Base-by-base conservation (phyloP, 2,888 invertebrate genomes). In the Stenolophus ochropezus region DNA sequence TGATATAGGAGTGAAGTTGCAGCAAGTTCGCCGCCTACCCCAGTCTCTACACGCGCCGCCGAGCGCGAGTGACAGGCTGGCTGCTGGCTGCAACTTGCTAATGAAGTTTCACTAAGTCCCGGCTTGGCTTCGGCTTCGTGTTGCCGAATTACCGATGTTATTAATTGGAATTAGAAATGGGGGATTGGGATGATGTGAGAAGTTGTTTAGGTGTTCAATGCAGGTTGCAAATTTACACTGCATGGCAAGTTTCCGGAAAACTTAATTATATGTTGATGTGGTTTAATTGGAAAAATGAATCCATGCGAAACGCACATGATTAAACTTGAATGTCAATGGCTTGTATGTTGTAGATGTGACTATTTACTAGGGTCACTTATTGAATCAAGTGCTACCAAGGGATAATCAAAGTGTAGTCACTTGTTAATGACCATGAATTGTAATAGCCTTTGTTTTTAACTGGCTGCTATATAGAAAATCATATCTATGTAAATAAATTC, bases 131-230 rank as follows among this genome's bases (percentile, higher is more conserved):
- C 23, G 21, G 33, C 14, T 69, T 69, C 65, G 65, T 69, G 65
- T 69, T 33, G 33, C 33, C 65, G 42, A 69, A 33, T 69, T 33
- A 33, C 18, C 65, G 18, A 27, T 33, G 65, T 69, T 61, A 69
- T 69, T 65, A 65, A 65, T 65, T 65, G 65, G 65, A 33, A 65
- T 65, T 69, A 69, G 51, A 51, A 51, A 51, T 51, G 8, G 16
- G 33, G 14, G 14, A 51, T 51, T 51, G 2, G 11, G 11, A 42
- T 42, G 33, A 42, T 42, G 33, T 42, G 33, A 42, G 33, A 42
- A 42, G 33, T 42, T 42, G 33, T 11, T 11, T 42, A 42, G 33
- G 33, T 11, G 33, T 3, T 42, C 4, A 42, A 42, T 42, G 11
- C 6, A 42, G 33, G 11, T 42, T 6, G 33, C 4, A 42, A 42